Percentiles rank a stretch among this genome's conserved stretches.
Evolutionary conservation across 2,797 vertebrate genomes (phyloP).

Genomic region (Lepilemur septentrionalis): DNA sequence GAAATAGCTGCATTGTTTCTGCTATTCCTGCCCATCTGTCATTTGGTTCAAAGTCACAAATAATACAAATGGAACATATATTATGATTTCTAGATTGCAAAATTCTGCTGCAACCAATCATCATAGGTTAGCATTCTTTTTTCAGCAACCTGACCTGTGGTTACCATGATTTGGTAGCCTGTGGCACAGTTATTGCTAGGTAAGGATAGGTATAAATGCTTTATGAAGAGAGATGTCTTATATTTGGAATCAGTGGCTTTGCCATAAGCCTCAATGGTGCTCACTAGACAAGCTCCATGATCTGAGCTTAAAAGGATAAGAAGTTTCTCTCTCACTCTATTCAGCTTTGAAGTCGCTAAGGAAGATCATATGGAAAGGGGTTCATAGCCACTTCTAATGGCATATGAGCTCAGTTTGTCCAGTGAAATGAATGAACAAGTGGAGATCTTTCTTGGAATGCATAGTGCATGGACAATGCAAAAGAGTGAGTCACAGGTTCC

Average conservation of each 20-base stretch:
- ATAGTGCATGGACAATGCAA: not conserved
- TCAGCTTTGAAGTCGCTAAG: not conserved
- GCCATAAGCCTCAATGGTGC: not conserved
- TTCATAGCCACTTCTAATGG: not conserved
- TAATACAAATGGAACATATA: constrained; percentile 42
- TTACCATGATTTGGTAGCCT: not conserved
- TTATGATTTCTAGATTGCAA: constrained; percentile 12
- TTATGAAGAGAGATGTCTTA: not conserved
- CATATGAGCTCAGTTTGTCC: not conserved
- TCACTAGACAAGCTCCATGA: not conserved
- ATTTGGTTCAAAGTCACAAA: constrained; percentile 4
- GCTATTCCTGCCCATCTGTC: not conserved
- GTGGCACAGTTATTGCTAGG: not conserved
- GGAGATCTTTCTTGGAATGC: not conserved
- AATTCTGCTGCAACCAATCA: not conserved
- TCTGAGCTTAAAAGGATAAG: not conserved
- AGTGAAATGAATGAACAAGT: not conserved
- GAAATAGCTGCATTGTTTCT: constrained; percentile 27
- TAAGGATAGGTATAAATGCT: not conserved
- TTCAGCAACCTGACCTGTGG: not conserved
- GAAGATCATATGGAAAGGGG: not conserved
- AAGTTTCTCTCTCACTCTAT: not conserved
- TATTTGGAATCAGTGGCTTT: not conserved
- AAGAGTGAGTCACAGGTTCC: not conserved
- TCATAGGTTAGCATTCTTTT: not conserved